A percentile compares a stretch with the other conserved stretches of the same genome.
These are phyloP conservation scores for Pristionchus exspectatus DNA, from an alignment of 2,888 invertebrate genomes.

Conservation along the genomic window DNA sequence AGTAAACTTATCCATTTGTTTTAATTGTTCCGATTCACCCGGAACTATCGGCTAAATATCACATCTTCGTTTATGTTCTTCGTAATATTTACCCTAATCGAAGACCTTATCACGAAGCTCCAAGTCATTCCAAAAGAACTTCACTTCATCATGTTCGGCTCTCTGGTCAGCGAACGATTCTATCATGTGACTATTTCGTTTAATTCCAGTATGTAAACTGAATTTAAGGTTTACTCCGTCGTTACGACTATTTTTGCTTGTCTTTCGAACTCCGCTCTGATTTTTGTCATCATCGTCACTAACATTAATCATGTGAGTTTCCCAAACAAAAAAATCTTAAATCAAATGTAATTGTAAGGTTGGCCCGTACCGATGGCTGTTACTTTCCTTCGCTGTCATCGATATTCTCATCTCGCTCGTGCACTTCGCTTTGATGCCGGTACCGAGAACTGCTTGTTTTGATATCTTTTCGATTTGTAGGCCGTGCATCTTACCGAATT, in stretches of 20 bases:
- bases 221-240: neutral
- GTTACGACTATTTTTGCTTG: neutral
- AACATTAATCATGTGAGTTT: neutral
- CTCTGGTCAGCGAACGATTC: too few species aligned
- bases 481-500: neutral
- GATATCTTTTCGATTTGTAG: neutral
- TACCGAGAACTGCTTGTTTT: neutral
- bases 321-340: neutral
- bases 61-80: too few species aligned
- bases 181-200: too few species aligned
- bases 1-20: too few species aligned
- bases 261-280: neutral
- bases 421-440: neutral
- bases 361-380: neutral
- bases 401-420: conserved; percentile 11
- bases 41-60: too few species aligned
- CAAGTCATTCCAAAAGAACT: too few species aligned
- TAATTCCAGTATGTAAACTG: neutral
- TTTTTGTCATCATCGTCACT: neutral
- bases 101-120: too few species aligned
- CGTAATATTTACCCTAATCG: too few species aligned
- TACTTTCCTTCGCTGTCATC: neutral
- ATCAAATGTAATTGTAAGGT: neutral
- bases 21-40: too few species aligned
- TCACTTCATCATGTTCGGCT: too few species aligned